phyloP scores from a whole-genome alignment of 1,140 invertebrate genomes.

The Bicyclus anynana region DNA sequence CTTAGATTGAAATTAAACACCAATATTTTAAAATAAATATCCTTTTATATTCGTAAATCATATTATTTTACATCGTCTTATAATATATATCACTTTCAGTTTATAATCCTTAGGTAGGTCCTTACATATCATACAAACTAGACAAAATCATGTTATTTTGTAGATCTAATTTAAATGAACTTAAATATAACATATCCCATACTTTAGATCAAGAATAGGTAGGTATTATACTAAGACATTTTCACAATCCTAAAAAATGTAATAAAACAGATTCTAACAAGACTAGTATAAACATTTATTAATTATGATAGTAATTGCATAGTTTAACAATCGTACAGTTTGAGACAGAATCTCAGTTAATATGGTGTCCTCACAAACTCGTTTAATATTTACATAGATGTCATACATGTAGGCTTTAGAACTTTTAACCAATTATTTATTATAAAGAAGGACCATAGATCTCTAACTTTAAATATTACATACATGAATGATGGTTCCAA shows the following conservation, averaged over 20 bases:
- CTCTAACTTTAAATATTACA: too few species aligned
- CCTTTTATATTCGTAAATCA: slow-evolving; percentile 8
- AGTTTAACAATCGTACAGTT: neutral
- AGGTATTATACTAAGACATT: neutral
- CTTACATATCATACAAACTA: slow-evolving; percentile 3
- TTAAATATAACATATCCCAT: neutral
- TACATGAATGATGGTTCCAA: too few species aligned
- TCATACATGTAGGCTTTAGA: too few species aligned
- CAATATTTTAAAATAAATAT: slow-evolving; percentile 18
- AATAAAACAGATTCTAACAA: slow-evolving; percentile 23
- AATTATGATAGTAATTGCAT: neutral
- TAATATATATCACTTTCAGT: slow-evolving; percentile 27
- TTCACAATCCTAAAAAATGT: neutral
- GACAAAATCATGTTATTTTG: neutral
- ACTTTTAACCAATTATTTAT: too few species aligned
- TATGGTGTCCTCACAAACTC: too few species aligned
- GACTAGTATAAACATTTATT: slow-evolving; percentile 15
- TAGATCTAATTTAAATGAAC: neutral
- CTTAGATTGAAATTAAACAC: slow-evolving; percentile 20
- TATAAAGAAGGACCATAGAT: too few species aligned
- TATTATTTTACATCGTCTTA: slow-evolving; percentile 11
- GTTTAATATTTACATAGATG: too few species aligned
- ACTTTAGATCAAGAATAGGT: neutral
- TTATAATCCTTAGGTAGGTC: slow-evolving; percentile 15
- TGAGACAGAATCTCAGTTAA: neutral